Evolutionary conservation across 2,888 invertebrate species (phyloP).

Genomic region (Melanchra persicariae): DNA sequence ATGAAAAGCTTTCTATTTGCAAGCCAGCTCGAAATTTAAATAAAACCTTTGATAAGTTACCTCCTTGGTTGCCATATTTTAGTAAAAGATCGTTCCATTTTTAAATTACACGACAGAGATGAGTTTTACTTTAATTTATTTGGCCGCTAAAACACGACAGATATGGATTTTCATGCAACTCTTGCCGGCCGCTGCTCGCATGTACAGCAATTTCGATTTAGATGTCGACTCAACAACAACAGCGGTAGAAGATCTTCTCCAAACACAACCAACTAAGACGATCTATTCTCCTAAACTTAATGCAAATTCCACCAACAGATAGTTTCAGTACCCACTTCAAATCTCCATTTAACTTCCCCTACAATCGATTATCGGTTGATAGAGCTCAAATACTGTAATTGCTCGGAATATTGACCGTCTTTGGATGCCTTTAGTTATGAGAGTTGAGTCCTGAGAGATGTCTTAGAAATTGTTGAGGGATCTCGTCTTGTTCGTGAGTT

Average conservation of each 20-base stretch:
- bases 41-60: no score
- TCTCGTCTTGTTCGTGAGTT: not conserved
- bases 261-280: not conserved
- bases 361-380: constrained; percentile 12
- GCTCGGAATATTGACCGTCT: constrained; percentile 37
- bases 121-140: no score
- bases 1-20: no score
- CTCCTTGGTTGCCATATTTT: no score
- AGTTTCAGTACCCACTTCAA: constrained; percentile 14
- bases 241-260: not conserved
- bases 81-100: no score
- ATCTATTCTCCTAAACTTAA: constrained; percentile 18
- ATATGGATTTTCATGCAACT: no score
- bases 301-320: constrained; percentile 17
- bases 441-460: not conserved
- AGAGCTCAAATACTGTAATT: constrained; percentile 43
- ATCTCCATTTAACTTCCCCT: constrained; percentile 30
- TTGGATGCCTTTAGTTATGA: constrained; percentile 14
- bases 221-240: not conserved
- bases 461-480: constrained; percentile 16
- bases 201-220: no score
- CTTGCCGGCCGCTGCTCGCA: no score
- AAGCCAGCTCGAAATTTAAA: no score
- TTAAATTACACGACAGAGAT: no score
- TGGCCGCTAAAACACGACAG: no score